These are phyloP conservation scores for Neosilurus mollespiculum DNA, from an alignment of 2,797 vertebrate genomes.

Conservation along the genomic window DNA sequence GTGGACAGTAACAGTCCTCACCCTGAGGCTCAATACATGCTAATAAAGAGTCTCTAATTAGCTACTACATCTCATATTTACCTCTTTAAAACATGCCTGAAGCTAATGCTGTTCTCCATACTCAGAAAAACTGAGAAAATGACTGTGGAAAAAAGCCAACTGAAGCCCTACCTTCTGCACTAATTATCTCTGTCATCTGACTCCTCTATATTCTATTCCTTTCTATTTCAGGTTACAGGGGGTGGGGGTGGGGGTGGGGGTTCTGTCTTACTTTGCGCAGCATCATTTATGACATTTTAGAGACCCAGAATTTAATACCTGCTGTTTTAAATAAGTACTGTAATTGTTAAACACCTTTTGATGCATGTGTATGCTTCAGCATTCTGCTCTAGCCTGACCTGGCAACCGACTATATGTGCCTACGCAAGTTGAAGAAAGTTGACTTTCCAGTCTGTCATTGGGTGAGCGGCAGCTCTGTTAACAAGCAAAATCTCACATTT, in stretches of 20 bases:
- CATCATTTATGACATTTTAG: conserved; percentile 11
- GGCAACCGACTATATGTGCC: conserved; percentile 42
- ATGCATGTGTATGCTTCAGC: conserved; percentile 2
- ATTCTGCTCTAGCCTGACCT: conserved; percentile 31
- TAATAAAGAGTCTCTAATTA: conserved; percentile 16
- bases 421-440: conserved; percentile 35
- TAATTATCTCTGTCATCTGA: conserved; percentile 25
- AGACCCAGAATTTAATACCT: neutral
- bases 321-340: conserved; percentile 20
- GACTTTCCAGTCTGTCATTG: conserved; percentile 35
- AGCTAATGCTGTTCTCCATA: neutral
- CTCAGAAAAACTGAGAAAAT: neutral
- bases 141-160: neutral
- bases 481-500: conserved; percentile 39
- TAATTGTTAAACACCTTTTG: conserved; percentile 9
- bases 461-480: conserved; percentile 34
- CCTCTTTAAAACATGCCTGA: conserved; percentile 8
- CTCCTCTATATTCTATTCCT: conserved; percentile 34
- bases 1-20: conserved; percentile 3
- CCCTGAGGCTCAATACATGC: conserved; percentile 12
- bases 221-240: conserved; percentile 33
- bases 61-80: conserved; percentile 11
- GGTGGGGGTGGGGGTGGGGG: neutral
- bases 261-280: neutral
- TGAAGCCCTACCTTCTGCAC: neutral